Percentiles rank a stretch among this genome's conserved stretches.
Evolutionary conservation across 2,888 invertebrate species (phyloP).

Genomic region (Clitarchus hookeri): DNA sequence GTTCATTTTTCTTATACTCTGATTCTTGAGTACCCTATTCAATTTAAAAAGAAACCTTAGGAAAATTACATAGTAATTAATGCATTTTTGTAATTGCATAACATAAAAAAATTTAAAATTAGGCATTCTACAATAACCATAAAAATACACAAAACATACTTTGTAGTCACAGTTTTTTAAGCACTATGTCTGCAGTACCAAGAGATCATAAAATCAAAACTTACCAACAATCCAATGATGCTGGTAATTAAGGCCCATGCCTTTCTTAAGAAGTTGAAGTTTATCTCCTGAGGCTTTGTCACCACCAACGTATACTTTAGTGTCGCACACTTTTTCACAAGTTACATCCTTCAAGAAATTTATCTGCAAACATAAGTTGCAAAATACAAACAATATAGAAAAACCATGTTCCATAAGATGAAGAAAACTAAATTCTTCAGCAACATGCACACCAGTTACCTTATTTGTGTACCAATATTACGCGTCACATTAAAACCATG

Average conservation of each 20-base stretch:
- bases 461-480: not conserved
- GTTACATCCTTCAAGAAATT: slow-evolving; percentile 75
- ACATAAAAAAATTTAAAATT: no score
- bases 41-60: no score
- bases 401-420: not conserved
- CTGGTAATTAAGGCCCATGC: slow-evolving; percentile 93
- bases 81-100: no score
- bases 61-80: no score
- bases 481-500: not conserved
- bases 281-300: slow-evolving; percentile 68
- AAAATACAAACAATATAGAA: not conserved
- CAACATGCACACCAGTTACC: no score
- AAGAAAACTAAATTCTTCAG: no score
- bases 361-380: slow-evolving; percentile 54
- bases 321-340: slow-evolving; percentile 65
- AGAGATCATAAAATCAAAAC: slow-evolving; percentile 43
- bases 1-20: no score
- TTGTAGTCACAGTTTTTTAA: not conserved
- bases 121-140: no score
- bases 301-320: slow-evolving; percentile 71
- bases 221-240: slow-evolving; percentile 93
- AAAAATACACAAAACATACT: not conserved
- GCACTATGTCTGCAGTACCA: not conserved
- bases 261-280: slow-evolving; percentile 83
- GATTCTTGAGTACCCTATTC: no score